Base-by-base conservation (phyloP, 2,797 vertebrate species). In the Molothrus aeneus region DNA sequence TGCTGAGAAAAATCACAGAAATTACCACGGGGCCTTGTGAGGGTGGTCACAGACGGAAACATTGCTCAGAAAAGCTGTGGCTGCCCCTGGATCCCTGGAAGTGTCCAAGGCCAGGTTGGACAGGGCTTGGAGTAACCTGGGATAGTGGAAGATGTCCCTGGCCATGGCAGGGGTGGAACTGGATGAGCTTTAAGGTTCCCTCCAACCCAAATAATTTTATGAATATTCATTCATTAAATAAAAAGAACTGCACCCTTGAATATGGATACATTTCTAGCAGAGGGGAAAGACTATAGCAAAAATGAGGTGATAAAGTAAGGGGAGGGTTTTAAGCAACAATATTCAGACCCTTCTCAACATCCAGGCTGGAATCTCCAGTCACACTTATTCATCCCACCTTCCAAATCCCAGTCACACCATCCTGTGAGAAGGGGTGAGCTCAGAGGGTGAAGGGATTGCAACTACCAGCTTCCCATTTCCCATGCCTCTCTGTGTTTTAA, bases 401-500 rank as follows among this genome's bases (percentile, higher is more conserved):
- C 45, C 32, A 34, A n/a, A 74, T 34, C 75, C n/a, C 50, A 64
- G 57, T 89, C 50, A 26, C 82, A 64, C 19, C 54, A 72, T 42
- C 70, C 34, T 12, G 1, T n/a, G 40, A 38, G 53, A 90, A 82
- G 19, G 20, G 25, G 32, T 34, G 24, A 68, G 28, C 75, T 93
- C 68, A 56, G 75, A 60, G 61, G 25, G 19, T 29, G 38, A 88
- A 86, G 47, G 38, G 15, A 38, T 54, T 83, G 40, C 57, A 68
- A 13, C 34, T 17, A 17, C 64, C 25, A 3, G 4, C 1, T 90
- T 66, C 68, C 42, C 36, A 18, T 91, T 83, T 60, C 38, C 85
- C 54, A 60, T 9, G 25, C 47, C 25, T 90, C 61, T 51, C 32
- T 57, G 36, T 93, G 70, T 73, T 92, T 94, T 84, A 95, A 94